Conservation (phyloP, 2,113 vertebrate genomes). For the Brienomyrus longianalis region DNA sequence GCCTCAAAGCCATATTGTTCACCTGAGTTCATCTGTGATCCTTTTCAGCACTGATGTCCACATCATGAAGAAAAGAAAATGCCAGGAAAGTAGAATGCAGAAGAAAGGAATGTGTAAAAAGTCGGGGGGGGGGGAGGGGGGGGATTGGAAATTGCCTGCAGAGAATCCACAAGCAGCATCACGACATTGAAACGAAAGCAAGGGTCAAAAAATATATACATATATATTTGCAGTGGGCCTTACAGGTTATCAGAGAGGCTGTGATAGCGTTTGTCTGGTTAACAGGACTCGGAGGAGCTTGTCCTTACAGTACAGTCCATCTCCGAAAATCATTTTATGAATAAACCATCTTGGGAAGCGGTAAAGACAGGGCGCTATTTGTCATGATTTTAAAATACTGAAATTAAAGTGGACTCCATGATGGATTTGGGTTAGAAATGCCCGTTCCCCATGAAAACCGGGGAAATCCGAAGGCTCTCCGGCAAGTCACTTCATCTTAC, state of each 20-base stretch:
- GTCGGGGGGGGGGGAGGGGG: not conserved
- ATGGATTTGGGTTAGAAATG: slow-evolving; percentile 26
- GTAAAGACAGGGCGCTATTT: slow-evolving; percentile 53
- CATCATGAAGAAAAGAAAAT: not conserved
- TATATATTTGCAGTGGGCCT: slow-evolving; percentile 1
- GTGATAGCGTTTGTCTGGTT: slow-evolving; percentile 45
- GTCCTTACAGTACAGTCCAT: slow-evolving; percentile 47
- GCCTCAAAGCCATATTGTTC: not conserved
- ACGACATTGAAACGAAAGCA: not conserved
- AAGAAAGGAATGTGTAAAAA: not conserved
- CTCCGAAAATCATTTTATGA: slow-evolving; percentile 34
- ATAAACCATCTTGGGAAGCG: slow-evolving; percentile 44
- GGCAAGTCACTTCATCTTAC: slow-evolving; percentile 29
- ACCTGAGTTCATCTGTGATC: not conserved
- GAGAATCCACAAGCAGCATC: not conserved
- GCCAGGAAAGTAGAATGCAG: not conserved
- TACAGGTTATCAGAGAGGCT: slow-evolving; percentile 31
- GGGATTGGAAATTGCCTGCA: not conserved
- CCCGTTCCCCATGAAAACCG: not conserved
- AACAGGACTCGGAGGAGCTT: slow-evolving; percentile 40
- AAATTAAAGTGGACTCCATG: slow-evolving; percentile 42
- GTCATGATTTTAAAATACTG: slow-evolving; percentile 52
- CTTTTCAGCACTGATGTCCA: not conserved
- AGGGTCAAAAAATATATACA: not conserved
- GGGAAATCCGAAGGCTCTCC: slow-evolving; percentile 36